These are phyloP conservation scores for Poeciliopsis turneri DNA, from an alignment of 2,797 vertebrate species.

Conservation along the genomic window DNA sequence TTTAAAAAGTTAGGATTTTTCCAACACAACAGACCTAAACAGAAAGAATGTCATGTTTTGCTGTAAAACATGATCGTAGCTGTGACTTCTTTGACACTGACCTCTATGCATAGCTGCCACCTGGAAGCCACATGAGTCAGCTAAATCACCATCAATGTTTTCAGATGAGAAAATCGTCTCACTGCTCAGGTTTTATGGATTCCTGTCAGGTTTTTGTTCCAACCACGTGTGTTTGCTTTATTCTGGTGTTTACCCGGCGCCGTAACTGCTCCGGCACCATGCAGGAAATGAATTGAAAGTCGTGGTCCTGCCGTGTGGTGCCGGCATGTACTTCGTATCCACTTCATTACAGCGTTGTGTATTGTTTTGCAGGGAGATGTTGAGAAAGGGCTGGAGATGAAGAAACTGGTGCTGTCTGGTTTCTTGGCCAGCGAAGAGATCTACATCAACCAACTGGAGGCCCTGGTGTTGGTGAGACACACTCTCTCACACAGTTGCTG, in stretches of 20 bases:
- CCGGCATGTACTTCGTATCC: neutral
- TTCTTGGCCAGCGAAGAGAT: constrained; percentile 98
- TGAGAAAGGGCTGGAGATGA: constrained; percentile 97
- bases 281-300: constrained; percentile 31
- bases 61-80: constrained; percentile 23
- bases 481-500: neutral
- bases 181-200: neutral
- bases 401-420: constrained; percentile 94
- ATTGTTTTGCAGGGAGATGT: constrained; percentile 83
- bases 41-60: neutral
- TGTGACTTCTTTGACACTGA: constrained; percentile 34
- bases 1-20: neutral
- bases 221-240: neutral
- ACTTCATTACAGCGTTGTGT: neutral
- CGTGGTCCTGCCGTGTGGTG: neutral
- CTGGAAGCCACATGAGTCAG: constrained; percentile 8
- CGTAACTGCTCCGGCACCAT: constrained; percentile 2
- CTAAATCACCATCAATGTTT: constrained; percentile 27
- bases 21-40: neutral
- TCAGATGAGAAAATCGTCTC: constrained; percentile 12
- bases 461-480: constrained; percentile 89
- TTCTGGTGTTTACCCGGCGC: constrained; percentile 30
- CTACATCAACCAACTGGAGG: constrained; percentile 98
- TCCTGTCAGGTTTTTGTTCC: neutral
- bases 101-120: constrained; percentile 11